Evolutionary conservation across 92 coral and sea anemone species (phyloP).

Genomic region (Parazoanthus swiftii): DNA sequence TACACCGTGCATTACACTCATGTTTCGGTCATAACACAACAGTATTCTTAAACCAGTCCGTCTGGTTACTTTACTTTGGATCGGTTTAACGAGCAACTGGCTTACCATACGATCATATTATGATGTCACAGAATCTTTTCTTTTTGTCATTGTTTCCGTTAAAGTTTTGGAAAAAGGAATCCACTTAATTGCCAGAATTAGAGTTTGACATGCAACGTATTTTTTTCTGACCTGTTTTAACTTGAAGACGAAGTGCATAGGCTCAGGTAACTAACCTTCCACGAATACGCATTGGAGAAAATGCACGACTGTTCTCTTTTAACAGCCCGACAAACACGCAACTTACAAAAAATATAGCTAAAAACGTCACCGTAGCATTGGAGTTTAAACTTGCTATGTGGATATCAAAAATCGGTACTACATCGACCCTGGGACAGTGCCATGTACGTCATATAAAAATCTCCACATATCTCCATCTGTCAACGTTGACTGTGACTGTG

Average conservation of each 20-base stretch:
- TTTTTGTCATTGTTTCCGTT: constrained; percentile 8
- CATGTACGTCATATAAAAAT: constrained; percentile 10
- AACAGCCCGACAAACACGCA: background rate
- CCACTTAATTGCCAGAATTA: background rate
- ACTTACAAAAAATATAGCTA: background rate
- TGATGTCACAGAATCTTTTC: constrained; percentile 18
- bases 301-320: background rate
- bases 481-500: constrained; percentile 11
- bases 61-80: background rate
- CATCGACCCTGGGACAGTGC: background rate
- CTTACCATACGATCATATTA: background rate
- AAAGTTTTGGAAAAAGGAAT: background rate
- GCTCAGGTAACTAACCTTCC: background rate
- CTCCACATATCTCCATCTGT: constrained; percentile 37
- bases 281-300: background rate
- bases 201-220: background rate
- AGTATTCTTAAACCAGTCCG: too few species aligned
- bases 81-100: constrained; percentile 5
- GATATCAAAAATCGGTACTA: constrained; percentile 17
- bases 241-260: background rate
- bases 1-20: too few species aligned
- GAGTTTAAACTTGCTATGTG: background rate
- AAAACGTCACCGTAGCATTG: constrained; percentile 11
- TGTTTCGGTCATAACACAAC: background rate
- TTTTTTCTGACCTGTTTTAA: background rate